phyloP scores from a whole-genome alignment of 2,113 vertebrate genomes.

The Siniperca knerii region DNA sequence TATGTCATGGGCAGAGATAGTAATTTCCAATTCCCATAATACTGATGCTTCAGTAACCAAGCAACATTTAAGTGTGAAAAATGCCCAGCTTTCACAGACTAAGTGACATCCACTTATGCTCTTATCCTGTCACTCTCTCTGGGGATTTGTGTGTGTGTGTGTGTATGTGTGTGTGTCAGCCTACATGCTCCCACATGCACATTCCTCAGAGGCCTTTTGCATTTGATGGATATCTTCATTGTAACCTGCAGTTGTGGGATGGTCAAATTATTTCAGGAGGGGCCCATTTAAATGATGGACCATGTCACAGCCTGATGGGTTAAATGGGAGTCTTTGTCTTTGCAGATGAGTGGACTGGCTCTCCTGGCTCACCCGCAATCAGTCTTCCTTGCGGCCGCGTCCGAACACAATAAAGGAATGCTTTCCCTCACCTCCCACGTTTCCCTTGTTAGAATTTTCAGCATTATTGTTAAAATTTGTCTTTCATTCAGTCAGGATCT shows the following conservation, averaged over 20 bases:
- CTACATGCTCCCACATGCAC: background rate
- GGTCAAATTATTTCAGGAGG: slow-evolving; percentile 49
- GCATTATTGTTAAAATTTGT: background rate
- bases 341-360: slow-evolving; percentile 42
- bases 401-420: background rate
- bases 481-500: background rate
- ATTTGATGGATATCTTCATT: slow-evolving; percentile 67
- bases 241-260: slow-evolving; percentile 38
- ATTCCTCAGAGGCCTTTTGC: slow-evolving; percentile 24
- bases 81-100: slow-evolving; percentile 33
- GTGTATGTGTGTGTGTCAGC: background rate
- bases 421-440: background rate
- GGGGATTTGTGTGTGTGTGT: background rate
- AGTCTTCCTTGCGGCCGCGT: background rate
- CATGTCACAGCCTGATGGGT: slow-evolving; percentile 64
- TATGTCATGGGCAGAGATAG: background rate
- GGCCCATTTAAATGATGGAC: slow-evolving; percentile 64
- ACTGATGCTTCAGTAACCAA: slow-evolving; percentile 13
- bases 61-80: slow-evolving; percentile 51
- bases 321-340: slow-evolving; percentile 75
- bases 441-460: background rate
- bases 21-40: slow-evolving; percentile 37
- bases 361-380: slow-evolving; percentile 42
- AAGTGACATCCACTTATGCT: slow-evolving; percentile 45
- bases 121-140: slow-evolving; percentile 28